phyloP scores from a whole-genome alignment of 1,140 invertebrate genomes.

The Heliconius eleuchia region DNA sequence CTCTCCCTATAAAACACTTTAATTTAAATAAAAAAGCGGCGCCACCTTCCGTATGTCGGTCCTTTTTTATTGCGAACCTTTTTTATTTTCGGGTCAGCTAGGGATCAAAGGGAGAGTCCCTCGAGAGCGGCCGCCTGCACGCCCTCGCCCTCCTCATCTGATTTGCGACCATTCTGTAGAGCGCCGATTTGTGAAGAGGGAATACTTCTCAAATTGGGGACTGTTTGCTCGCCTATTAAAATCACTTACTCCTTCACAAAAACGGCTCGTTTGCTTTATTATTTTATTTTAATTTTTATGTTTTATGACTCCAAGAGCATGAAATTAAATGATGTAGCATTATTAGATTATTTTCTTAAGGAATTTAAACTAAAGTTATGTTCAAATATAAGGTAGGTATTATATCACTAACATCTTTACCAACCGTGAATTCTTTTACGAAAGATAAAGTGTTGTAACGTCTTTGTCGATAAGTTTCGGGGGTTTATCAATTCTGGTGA shows the following conservation, averaged over 20 bases:
- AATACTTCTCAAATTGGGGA: slow-evolving; percentile 75
- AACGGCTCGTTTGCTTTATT: slow-evolving; percentile 47
- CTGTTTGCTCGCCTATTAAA: slow-evolving; percentile 76
- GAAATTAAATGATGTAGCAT: neutral
- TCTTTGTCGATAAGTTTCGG: slow-evolving; percentile 49
- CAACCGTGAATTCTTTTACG: slow-evolving; percentile 53
- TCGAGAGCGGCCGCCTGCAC: slow-evolving; percentile 59
- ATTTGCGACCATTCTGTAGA: slow-evolving; percentile 74
- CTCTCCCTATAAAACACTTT: slow-evolving; percentile 80
- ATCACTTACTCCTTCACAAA: slow-evolving; percentile 66
- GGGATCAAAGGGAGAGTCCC: slow-evolving; percentile 79
- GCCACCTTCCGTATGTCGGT: slow-evolving; percentile 80
- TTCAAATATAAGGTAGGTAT: neutral
- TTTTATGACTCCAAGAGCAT: neutral
- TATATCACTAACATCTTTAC: slow-evolving; percentile 31
- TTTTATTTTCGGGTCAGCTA: slow-evolving; percentile 81
- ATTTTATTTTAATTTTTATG: slow-evolving; percentile 6
- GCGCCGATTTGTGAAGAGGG: slow-evolving; percentile 78
- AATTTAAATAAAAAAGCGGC: slow-evolving; percentile 81
- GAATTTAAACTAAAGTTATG: neutral
- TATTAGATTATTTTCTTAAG: neutral
- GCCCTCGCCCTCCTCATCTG: slow-evolving; percentile 58
- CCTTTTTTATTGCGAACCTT: slow-evolving; percentile 80
- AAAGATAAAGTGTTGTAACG: slow-evolving; percentile 47
- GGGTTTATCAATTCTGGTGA: slow-evolving; percentile 67